Base-by-base conservation (phyloP, 1,140 invertebrate species). In the Drosophila truncata region DNA sequence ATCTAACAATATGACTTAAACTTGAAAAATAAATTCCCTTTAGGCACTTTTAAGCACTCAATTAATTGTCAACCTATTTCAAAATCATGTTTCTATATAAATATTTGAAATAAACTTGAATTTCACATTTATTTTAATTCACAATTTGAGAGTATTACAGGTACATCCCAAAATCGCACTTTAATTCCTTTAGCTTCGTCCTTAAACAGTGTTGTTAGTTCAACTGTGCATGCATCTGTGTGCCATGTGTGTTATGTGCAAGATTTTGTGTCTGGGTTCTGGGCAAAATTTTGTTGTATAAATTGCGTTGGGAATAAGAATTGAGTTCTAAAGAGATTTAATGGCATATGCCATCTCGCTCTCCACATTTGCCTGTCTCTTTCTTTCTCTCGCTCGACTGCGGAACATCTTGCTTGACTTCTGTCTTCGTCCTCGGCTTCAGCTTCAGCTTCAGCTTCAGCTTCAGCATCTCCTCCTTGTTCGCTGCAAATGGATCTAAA, bases 251-350 rank as follows among this genome's bases (percentile, higher is more conserved):
- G 20, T 20, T 33, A 27, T 54, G 42, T 60, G 52, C 74, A 37
- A 37, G 33, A 64, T 66, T 25, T 59, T 62, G 49, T 73, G 59
- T 74, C 64, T 78, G 49, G 57, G 58, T 83, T 83, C 47, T 65
- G 61, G 70, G 41, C 81, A 58, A 73, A 90, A 80, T 90, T 90
- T 90, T 82, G 86, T 90, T 85, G 86, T 91, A 91, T 91, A 91
- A 91, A 91, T 91, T 91, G 86, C 82, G 79, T 86, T 91, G 86
- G 86, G 86, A 88, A 91, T 91, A 91, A 91, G 82, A 91, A 91
- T 91, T 91, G 82, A 91, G 86, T 91, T 91, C 86, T 91, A 86
- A 91, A 91, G 86, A 91, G 86, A 91, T 91, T 91, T 91, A 91
- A 91, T 91, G 86, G 87, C 79, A 80, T 70, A 47, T 72, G 65